A percentile compares a stretch with the other conserved stretches of the same genome.
phyloP scores from a whole-genome alignment of 2,797 vertebrate species.

The Myiotriccus ornatus region DNA sequence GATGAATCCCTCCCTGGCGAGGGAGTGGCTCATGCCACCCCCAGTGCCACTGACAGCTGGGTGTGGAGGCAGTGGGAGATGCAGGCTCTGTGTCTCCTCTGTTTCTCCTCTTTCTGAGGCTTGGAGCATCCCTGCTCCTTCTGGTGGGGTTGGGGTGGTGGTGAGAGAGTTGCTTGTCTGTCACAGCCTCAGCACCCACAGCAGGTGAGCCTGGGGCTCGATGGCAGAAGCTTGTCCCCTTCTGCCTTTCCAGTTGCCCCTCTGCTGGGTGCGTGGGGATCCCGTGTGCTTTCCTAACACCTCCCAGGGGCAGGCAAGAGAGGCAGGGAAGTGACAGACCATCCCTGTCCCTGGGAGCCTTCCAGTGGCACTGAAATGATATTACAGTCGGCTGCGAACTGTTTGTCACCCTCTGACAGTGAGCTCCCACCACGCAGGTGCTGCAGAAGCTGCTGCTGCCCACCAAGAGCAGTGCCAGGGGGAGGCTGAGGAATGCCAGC shows the following conservation, averaged over 20 bases:
- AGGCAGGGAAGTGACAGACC: neutral
- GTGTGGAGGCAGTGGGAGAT: neutral
- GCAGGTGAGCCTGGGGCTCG: neutral
- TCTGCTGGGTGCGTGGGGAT: accelerated
- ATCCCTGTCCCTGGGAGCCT: neutral
- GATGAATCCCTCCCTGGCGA: neutral
- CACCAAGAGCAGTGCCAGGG: accelerated
- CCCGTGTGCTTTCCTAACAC: accelerated
- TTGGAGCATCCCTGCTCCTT: neutral
- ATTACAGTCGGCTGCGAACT: neutral
- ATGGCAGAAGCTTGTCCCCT: neutral
- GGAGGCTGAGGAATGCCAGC: neutral
- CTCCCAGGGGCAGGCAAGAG: neutral
- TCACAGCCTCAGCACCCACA: neutral
- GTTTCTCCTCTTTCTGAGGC: neutral
- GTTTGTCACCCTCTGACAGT: neutral
- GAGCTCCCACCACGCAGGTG: neutral
- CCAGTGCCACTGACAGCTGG: neutral
- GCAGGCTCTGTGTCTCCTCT: neutral
- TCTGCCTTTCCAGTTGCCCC: neutral
- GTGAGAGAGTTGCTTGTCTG: neutral
- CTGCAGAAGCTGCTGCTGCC: neutral
- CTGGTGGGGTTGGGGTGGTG: neutral
- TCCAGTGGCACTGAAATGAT: neutral
- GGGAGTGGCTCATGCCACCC: neutral